Conservation (phyloP, 2,797 vertebrate genomes). For the Chelmon rostratus region DNA sequence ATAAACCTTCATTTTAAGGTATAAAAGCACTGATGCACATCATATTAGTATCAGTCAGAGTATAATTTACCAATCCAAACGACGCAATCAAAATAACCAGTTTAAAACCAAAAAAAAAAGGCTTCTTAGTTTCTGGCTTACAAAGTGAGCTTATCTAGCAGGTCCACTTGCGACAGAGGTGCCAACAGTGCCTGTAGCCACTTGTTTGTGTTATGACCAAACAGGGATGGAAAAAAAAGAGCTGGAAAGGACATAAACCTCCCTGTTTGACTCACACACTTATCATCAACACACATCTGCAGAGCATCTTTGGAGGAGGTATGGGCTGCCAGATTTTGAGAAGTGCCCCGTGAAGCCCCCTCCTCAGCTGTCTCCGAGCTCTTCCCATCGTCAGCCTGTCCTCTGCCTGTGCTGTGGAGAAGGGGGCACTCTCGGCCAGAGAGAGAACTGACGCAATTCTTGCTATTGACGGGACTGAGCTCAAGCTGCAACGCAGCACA, state of each 20-base stretch:
- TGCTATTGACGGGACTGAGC: slow-evolving; percentile 57
- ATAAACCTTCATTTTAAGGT: slow-evolving; percentile 2
- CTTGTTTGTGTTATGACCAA: slow-evolving; percentile 8
- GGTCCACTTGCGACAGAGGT: background rate
- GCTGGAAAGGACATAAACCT: background rate
- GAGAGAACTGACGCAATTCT: slow-evolving; percentile 67
- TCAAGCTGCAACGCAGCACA: slow-evolving; percentile 40
- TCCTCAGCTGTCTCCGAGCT: background rate
- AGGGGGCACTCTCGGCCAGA: slow-evolving; percentile 55
- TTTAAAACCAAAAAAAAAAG: background rate
- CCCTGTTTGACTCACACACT: slow-evolving; percentile 24
- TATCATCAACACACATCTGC: slow-evolving; percentile 25
- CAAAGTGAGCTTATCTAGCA: slow-evolving; percentile 20
- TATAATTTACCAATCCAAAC: background rate
- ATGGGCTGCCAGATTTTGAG: slow-evolving; percentile 33
- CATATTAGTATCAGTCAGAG: slow-evolving; percentile 4
- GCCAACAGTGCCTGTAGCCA: background rate
- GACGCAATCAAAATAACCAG: background rate
- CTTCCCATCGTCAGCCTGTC: background rate
- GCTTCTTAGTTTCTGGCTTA: slow-evolving; percentile 2
- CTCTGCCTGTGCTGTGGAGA: slow-evolving; percentile 39
- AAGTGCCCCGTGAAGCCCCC: background rate
- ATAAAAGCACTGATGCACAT: background rate
- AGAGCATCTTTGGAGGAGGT: slow-evolving; percentile 26
- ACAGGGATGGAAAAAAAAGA: background rate